Base-by-base conservation (phyloP, 2,797 vertebrate genomes). In the Cygnus olor region DNA sequence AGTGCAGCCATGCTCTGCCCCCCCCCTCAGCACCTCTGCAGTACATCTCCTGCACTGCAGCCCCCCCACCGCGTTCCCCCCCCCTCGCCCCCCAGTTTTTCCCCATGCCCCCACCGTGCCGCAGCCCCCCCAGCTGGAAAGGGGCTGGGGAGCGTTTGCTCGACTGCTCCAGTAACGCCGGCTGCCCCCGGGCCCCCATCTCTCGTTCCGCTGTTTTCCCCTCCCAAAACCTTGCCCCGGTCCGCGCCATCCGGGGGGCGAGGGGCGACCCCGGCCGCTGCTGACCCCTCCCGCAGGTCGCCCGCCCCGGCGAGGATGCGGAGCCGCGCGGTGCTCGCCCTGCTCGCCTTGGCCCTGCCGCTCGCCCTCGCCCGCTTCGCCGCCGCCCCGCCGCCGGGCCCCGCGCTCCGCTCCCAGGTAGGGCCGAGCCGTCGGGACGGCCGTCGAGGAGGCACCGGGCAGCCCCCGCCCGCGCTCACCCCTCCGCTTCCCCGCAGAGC, bases 41-140 rank as follows among this genome's bases (percentile, higher is more conserved):
- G 11, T 12, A 36, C n/a, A 8, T 13, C 24, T 15, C n/a, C n/a
- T 11, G 0, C 1, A 18, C 14, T 0, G 3, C 5, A 6, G 3
- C 2, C 17, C 40, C 40, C 63, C 63, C 63, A 18, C 10, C 28
- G 14, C 9, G 14, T 15, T 5, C 49, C 22, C 14, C 24, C 24
- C 49, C 49, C 49, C 24, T 8, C 36, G 8, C 38, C 38, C 38
- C 24, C 49, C 49, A 14, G 61, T 28, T 18, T 27, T 18, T 12
- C 16, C 27, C 38, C 8, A 27, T 51, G 49, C 49, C 49, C 14
- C 49, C 49, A 15, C 25, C 25, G 14, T 27, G 49, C 49, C 25
- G 14, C 5, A 51, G 49, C 49, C 25, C 49, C 49, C 49, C 49
- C 2, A 13, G 49, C 24, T 27, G 49, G 49, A 27, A 49, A 49